Conservation (phyloP, 2,113 vertebrate genomes). For the Morone saxatilis region DNA sequence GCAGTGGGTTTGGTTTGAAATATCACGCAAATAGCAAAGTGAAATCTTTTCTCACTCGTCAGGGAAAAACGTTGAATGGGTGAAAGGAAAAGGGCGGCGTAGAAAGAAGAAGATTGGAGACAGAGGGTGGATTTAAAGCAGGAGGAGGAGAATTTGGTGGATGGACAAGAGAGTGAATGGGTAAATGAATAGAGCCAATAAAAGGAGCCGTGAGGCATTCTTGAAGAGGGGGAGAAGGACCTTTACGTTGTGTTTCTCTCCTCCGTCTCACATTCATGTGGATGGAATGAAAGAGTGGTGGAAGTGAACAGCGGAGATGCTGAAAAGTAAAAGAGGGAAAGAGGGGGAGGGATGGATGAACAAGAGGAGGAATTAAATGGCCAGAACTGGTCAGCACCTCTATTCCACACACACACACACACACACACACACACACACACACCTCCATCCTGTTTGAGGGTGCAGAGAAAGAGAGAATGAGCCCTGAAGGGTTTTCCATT, state of each 20-base stretch:
- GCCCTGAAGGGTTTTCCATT: slow-evolving; percentile 65
- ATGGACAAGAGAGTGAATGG: slow-evolving; percentile 40
- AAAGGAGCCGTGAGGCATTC: slow-evolving; percentile 43
- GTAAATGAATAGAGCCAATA: slow-evolving; percentile 58
- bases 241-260: slow-evolving; percentile 37
- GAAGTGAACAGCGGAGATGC: slow-evolving; percentile 1
- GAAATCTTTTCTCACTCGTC: background rate
- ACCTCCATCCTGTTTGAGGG: slow-evolving; percentile 3
- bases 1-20: slow-evolving; percentile 41
- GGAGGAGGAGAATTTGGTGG: slow-evolving; percentile 19
- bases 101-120: slow-evolving; percentile 15
- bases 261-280: slow-evolving; percentile 25
- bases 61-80: background rate
- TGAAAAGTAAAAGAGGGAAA: slow-evolving; percentile 53
- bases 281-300: slow-evolving; percentile 30
- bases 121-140: slow-evolving; percentile 3
- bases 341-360: slow-evolving; percentile 23
- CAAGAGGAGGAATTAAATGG: slow-evolving; percentile 66
- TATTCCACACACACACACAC: slow-evolving; percentile 10
- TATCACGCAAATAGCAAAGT: slow-evolving; percentile 52
- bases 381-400: slow-evolving; percentile 70
- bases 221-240: slow-evolving; percentile 19
- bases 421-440: background rate
- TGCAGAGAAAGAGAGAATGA: slow-evolving; percentile 49
- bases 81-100: background rate